These are phyloP conservation scores for Apostichopus leukothele DNA, from an alignment of 53 echinoderm and acorn worm species.

Conservation along the genomic window DNA sequence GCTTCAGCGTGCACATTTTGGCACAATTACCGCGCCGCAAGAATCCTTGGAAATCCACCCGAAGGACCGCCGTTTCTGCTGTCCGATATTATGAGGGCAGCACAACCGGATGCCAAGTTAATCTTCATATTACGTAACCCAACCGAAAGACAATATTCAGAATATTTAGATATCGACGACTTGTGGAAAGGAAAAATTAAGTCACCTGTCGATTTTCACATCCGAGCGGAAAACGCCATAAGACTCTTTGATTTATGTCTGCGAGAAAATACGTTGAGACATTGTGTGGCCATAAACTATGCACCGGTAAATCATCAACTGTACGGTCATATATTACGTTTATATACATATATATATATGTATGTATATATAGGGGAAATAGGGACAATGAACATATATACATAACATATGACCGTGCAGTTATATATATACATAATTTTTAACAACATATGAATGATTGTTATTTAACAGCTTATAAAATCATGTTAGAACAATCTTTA, in stretches of 20 bases:
- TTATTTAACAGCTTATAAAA: no score
- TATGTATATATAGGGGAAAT: no score
- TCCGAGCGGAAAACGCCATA: slow-evolving; percentile 18
- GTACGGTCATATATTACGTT: no score
- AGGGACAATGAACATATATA: no score
- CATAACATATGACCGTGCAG: no score
- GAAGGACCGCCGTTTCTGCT: slow-evolving; percentile 41
- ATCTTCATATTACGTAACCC: slow-evolving; percentile 59
- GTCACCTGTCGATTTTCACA: slow-evolving; percentile 55
- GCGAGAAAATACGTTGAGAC: slow-evolving; percentile 18
- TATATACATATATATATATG: no score
- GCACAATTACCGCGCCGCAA: slow-evolving; percentile 43
- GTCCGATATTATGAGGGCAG: slow-evolving; percentile 54
- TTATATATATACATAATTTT: no score
- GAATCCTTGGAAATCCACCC: slow-evolving; percentile 26
- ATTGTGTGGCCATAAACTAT: slow-evolving; percentile 35
- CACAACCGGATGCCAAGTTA: slow-evolving; percentile 47
- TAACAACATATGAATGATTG: no score
- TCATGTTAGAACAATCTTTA: no score
- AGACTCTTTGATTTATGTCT: slow-evolving; percentile 41
- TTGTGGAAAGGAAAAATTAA: slow-evolving; percentile 39
- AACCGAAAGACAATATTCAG: slow-evolving; percentile 53
- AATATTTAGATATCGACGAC: slow-evolving; percentile 50
- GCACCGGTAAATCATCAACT: slow-evolving; percentile 32
- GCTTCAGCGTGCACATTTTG: slow-evolving; percentile 48